Conservation (phyloP, 2,113 vertebrate genomes). For the Oreotrochilus melanogaster region DNA sequence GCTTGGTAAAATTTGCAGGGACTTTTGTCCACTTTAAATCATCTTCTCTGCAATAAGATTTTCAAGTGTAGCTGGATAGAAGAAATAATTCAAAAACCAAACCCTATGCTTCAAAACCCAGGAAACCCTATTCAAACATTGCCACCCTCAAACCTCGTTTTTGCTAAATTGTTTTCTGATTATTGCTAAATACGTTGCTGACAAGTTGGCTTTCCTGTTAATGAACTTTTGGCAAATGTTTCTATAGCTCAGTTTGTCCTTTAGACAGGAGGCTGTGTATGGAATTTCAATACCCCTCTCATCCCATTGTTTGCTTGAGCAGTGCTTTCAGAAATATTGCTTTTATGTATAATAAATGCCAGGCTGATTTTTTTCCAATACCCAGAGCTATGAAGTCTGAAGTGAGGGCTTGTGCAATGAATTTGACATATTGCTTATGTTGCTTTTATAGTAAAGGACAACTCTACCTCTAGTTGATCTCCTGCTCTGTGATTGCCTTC, state of each 20-base stretch:
- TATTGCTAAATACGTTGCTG: background rate
- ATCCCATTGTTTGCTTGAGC: background rate
- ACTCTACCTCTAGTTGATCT: background rate
- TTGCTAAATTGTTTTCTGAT: background rate
- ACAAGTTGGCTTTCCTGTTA: background rate
- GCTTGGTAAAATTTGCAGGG: background rate
- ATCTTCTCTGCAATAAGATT: background rate
- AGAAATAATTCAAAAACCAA: background rate
- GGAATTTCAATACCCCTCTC: background rate
- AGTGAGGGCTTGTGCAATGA: background rate
- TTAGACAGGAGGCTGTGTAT: background rate
- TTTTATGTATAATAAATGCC: background rate
- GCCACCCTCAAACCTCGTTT: background rate
- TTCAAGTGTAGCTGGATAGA: background rate
- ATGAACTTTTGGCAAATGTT: background rate
- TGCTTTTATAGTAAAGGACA: background rate
- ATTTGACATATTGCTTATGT: rapidly evolving
- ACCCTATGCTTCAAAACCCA: background rate
- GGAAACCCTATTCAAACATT: background rate
- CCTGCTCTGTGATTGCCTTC: background rate
- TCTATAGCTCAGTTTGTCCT: background rate
- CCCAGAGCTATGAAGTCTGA: too few species aligned
- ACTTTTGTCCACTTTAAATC: background rate
- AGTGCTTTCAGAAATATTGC: background rate
- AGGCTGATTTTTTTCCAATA: rapidly evolving